Evolutionary conservation across 1,140 invertebrate species (phyloP), one percentile per base, ranked within the genome.

Genomic region (Homalodisca vitripennis): DNA sequence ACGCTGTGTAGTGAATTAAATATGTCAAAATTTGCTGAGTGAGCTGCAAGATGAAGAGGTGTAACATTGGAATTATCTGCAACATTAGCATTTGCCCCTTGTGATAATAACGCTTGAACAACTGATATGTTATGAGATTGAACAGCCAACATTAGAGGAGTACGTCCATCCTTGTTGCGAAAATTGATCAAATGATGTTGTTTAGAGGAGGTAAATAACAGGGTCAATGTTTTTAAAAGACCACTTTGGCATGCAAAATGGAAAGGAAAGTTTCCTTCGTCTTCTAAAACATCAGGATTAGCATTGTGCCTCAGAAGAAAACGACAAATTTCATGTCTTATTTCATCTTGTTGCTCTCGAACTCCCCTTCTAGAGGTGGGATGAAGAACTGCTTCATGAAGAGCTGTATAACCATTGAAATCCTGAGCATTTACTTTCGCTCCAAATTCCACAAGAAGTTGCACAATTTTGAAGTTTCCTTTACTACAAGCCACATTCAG

Each of bases 101-200:
- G 77, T 10, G 76, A 75, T 13, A 85, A 14, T 12, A 85, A 63
- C 0, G 76, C 73, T 46, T 81, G 75, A 2, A 81, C 81, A 12
- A 84, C 79, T 30, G 81, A 78, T 30, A 75, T 73, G 63, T 84
- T 79, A 0, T 79, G 80, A 68, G 80, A 82, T 71, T 80, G 80
- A 69, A 80, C 81, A 31, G 84, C 83, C 22, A 82, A 73, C 70
- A 83, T 81, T 2, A 85, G 76, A 0, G 82, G 78, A 3, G 82
- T 84, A 22, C 20, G 24, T 22, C 68, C 71, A 80, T 69, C 60
- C 29, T 32, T 20, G 2, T 71, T 31, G 2, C 70, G 41, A 30
- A 46, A 70, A 55, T 67, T 73, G 66, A 62, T 70, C 3, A 30
- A 13, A 60, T 60, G 6, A 60, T 27, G 12, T 60, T 60, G 55